Conservation (phyloP, 2,797 vertebrate genomes). For the Myotis daubentonii region DNA sequence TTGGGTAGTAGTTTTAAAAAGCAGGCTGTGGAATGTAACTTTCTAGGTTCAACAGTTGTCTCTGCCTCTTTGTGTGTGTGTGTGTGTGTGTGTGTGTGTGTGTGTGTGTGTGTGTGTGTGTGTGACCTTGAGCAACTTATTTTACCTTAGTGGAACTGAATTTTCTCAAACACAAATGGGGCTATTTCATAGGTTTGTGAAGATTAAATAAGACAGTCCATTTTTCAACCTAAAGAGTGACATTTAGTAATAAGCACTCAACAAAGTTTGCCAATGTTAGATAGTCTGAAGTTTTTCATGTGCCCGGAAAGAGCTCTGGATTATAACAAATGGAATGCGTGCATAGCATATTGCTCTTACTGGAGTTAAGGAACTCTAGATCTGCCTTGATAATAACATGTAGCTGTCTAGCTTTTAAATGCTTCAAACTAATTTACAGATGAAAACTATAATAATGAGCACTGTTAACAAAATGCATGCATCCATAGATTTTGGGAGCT, state of each 20-base stretch:
- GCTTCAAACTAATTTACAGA: not conserved
- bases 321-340: not conserved
- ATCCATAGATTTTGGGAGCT: not conserved
- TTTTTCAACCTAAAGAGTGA: not conserved
- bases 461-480: not conserved
- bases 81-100: not conserved
- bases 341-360: not conserved
- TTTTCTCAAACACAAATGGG: not conserved
- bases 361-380: not conserved
- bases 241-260: conserved; percentile 10
- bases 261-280: not conserved
- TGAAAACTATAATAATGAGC: not conserved
- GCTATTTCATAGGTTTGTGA: not conserved
- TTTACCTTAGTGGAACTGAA: not conserved
- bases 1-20: not conserved
- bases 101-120: not conserved
- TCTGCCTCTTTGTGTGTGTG: not conserved
- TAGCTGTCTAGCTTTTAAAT: not conserved
- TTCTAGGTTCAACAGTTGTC: not conserved
- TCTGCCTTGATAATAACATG: not conserved
- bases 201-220: not conserved
- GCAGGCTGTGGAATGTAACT: not conserved
- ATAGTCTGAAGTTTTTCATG: not conserved
- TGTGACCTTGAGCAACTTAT: not conserved
- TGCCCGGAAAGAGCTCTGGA: not conserved